Evolutionary conservation across 1,140 invertebrate genomes (phyloP), one percentile per base, ranked within the genome.

Genomic region (Brachionus koreanus): DNA sequence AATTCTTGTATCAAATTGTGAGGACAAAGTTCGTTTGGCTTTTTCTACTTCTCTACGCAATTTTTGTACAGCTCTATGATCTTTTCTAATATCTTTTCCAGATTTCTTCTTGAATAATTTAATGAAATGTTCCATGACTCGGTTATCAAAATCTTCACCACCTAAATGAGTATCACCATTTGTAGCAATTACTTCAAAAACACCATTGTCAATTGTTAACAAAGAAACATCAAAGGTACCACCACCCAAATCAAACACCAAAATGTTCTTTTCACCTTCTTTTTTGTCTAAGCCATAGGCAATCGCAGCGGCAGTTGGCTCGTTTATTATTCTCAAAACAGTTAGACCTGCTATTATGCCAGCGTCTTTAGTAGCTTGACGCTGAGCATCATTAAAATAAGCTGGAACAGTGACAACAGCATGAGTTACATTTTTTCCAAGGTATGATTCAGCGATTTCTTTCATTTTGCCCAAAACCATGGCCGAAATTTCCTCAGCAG

Each of bases 141-240:
- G 91, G 88, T 98, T 95, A 91, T 98, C 96, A 87, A 98, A 98
- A 90, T 98, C 96, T 91, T 98, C 97, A 89, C 97, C 97, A 85
- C 96, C 90, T 88, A 99, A 92, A 89, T 98, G 96, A 87, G 96
- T 98, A 87, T 99, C 96, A 86, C 98, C 98, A 88, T 98, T 98
- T 67, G 98, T 99, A 3, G 98, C 94, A 16, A 98, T 93, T 4
- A 91, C 91, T 87, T 93, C 92, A 88, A 93, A 93, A 2, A 93
- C 96, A 83, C 98, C 98, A 86, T 98, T 98, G 86, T 99, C 98
- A 86, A 99, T 99, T 83, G 97, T 99, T 23, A 99, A 91, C 13
- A 99, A 91, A 82, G 97, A 98, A 0, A 99, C 98, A 90, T 99
- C 98, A 86, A 99, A 99, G 84, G 98, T 99, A 90, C 98, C 98